Evolutionary conservation across 2,113 vertebrate species (phyloP), one percentile per base, ranked within the genome.

Genomic region (Sinocyclocheilus anophthalmus): DNA sequence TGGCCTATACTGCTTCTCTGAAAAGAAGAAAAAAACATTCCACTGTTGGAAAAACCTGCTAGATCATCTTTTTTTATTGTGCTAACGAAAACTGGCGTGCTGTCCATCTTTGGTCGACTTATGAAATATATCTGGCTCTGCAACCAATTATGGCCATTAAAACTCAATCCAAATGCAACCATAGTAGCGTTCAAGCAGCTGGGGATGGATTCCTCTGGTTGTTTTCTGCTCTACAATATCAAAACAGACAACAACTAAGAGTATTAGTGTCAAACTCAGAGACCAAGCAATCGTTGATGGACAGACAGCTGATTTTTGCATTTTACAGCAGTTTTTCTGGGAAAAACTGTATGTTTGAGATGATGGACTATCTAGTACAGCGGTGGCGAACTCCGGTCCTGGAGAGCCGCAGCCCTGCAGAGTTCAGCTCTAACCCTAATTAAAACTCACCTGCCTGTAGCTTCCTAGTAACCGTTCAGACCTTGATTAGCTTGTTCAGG

Each of bases 91-190:
- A 20, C 33, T 78, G 55, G 33, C 20, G 4, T 61, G 55, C 77
- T 61, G 77, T 79, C 79, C 39, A 63, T 65, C n/a, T 81, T 67
- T 81, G 59, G 59, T 45, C 1, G 42, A 69, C 61, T 24, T 42
- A 81, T 50, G 24, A 82, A 65, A 81, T 26, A 48, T 6, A 14
- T 42, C 57, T 45, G 37, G 45, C 80, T 82, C 42, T 82, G 42
- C 63, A 30, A 82, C 50, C 63, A 69, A 82, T 82, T 50, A 67
- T 16, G 4, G n/a, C 14, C 24, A 4, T 50, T 26, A 69, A 22
- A 82, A 82, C 80, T 16, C 9, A 79, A 18, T 7, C 72, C 72
- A 13, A n/a, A 75, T n/a, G 0, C 9, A 59, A 53, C 10, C 1
- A 8, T 77, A 22, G 26, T 78, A 37, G 20, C 33, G 10, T 22